Evolutionary conservation across 1,140 invertebrate genomes (phyloP).

Genomic region (Ditylenchus dipsaci): DNA sequence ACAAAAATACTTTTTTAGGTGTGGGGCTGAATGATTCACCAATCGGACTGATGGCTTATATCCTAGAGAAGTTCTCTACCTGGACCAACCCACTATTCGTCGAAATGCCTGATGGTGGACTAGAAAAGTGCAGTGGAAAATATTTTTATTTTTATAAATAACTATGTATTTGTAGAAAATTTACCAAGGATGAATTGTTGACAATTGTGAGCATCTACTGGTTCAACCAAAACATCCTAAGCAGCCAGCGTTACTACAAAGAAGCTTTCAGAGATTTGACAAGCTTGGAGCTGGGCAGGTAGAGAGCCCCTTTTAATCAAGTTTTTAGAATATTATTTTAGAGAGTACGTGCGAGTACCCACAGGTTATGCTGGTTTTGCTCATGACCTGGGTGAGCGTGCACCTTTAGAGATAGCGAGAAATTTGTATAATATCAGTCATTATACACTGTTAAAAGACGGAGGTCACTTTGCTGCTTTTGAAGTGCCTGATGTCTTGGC

Average conservation of each 20-base stretch:
- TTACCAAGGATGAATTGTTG: constrained; percentile 70
- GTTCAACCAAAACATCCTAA: constrained; percentile 57
- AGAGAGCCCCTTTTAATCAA: neutral
- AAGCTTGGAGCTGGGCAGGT: neutral
- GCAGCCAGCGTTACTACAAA: constrained; percentile 35
- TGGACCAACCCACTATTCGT: constrained; percentile 66
- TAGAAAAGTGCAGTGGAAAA: constrained; percentile 4
- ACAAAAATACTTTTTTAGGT: constrained; percentile 23
- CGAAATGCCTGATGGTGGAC: constrained; percentile 66
- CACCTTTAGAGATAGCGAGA: constrained; percentile 21
- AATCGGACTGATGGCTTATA: constrained; percentile 72
- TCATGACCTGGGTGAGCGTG: constrained; percentile 23
- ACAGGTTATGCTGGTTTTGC: constrained; percentile 38
- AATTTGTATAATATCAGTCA: constrained; percentile 31
- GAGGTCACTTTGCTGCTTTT: constrained; percentile 42
- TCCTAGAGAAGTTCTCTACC: constrained; percentile 77
- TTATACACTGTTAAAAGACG: constrained; percentile 32
- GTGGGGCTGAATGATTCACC: constrained; percentile 62
- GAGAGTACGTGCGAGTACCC: constrained; percentile 31
- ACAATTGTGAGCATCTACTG: constrained; percentile 87
- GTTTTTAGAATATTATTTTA: neutral
- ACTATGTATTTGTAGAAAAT: constrained; percentile 65
- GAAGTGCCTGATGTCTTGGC: constrained; percentile 35
- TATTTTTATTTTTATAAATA: constrained; percentile 49
- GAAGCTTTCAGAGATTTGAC: constrained; percentile 16